Evolutionary conservation across 2,113 vertebrate genomes (phyloP).

Genomic region (Pachyramphus minor): DNA sequence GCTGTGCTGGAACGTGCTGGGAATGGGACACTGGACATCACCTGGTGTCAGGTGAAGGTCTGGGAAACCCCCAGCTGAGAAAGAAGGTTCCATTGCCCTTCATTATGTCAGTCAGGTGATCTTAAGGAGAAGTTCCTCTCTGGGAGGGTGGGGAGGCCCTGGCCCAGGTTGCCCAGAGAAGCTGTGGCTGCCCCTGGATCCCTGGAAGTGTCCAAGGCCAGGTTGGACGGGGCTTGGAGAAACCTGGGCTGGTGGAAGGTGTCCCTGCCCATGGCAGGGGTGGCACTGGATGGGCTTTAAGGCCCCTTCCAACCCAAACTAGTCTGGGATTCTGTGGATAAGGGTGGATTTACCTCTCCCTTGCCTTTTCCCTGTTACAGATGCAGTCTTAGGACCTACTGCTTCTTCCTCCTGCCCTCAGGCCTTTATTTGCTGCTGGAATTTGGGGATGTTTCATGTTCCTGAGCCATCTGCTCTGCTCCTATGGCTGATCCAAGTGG

Average conservation of each 20-base stretch:
- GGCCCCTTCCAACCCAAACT: background rate
- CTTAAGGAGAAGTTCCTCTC: background rate
- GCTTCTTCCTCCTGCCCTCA: fast-evolving
- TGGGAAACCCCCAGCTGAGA: background rate
- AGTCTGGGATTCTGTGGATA: background rate
- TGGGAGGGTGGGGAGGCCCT: background rate
- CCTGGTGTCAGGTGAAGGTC: fast-evolving
- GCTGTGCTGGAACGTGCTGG: background rate
- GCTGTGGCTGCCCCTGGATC: background rate
- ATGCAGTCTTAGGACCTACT: background rate
- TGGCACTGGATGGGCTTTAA: fast-evolving
- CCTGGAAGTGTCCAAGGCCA: background rate
- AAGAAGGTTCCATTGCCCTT: background rate
- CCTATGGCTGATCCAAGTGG: background rate
- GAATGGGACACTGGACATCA: fast-evolving
- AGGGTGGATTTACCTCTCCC: background rate
- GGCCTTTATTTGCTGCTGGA: background rate
- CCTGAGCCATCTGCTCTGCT: background rate
- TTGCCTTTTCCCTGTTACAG: background rate
- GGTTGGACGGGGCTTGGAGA: background rate
- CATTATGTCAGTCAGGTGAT: background rate
- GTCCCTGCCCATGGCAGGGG: background rate
- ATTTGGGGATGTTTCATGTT: fast-evolving
- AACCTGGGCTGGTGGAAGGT: background rate
- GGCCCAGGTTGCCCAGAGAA: background rate